These are phyloP conservation scores for Atrichornis clamosus DNA, from an alignment of 2,113 vertebrate genomes.

Conservation along the genomic window DNA sequence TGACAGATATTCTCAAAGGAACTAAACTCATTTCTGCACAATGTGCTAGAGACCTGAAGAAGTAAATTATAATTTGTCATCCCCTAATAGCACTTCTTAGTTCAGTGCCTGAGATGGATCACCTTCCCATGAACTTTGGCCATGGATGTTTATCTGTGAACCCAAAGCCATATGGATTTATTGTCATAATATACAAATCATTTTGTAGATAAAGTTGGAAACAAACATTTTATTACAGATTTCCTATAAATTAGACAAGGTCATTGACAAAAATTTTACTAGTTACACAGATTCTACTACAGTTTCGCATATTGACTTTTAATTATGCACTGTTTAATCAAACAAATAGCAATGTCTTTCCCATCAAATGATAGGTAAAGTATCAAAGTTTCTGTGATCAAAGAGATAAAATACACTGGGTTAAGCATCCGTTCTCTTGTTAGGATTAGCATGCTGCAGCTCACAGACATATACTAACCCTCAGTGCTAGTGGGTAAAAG, in stretches of 20 bases:
- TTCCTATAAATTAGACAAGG: slow-evolving; percentile 60
- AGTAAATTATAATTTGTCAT: slow-evolving; percentile 75
- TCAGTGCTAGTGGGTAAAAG: neutral
- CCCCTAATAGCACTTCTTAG: slow-evolving; percentile 54
- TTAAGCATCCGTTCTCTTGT: neutral
- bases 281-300: slow-evolving; percentile 59
- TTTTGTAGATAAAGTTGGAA: slow-evolving; percentile 66
- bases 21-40: slow-evolving; percentile 78
- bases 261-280: slow-evolving; percentile 38
- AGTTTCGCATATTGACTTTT: slow-evolving; percentile 72
- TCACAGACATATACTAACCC: neutral
- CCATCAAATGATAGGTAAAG: slow-evolving; percentile 28
- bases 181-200: slow-evolving; percentile 52
- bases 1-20: slow-evolving; percentile 82
- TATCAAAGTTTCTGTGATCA: neutral
- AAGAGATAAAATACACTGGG: neutral
- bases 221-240: slow-evolving; percentile 66
- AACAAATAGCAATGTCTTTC: slow-evolving; percentile 65
- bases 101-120: slow-evolving; percentile 62
- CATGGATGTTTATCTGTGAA: slow-evolving; percentile 68
- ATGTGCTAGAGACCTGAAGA: slow-evolving; percentile 70
- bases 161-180: slow-evolving; percentile 63
- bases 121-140: slow-evolving; percentile 80
- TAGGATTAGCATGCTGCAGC: neutral
- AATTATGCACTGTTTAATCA: slow-evolving; percentile 73